These are phyloP conservation scores for Drosophila stalkeri DNA, from an alignment of 2,888 invertebrate species.

Conservation along the genomic window DNA sequence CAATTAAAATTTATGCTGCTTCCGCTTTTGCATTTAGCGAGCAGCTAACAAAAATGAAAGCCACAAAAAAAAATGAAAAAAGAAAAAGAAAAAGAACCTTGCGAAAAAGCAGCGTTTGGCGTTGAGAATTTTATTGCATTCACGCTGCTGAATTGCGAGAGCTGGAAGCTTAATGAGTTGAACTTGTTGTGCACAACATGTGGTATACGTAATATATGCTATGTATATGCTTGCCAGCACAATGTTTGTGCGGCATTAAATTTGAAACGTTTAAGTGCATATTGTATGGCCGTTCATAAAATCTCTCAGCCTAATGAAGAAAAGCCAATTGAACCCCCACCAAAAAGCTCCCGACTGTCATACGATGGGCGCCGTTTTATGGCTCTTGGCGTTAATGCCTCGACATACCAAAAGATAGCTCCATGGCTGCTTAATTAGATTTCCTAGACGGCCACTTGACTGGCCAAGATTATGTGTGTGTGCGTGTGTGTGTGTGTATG, in stretches of 20 bases:
- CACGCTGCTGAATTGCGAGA: conserved; percentile 14
- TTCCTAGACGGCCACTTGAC: conserved; percentile 54
- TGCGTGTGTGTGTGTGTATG: conserved; percentile 8
- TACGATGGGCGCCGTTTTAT: conserved; percentile 53
- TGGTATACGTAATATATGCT: conserved; percentile 63
- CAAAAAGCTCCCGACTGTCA: conserved; percentile 13
- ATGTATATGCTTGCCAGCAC: conserved; percentile 26
- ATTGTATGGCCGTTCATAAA: conserved; percentile 43
- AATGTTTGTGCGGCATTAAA: conserved; percentile 34
- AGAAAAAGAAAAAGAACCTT: conserved; percentile 25
- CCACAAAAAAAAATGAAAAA: conserved; percentile 24
- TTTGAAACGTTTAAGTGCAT: conserved; percentile 54
- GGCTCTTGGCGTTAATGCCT: conserved; percentile 59
- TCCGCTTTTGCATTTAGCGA: conserved; percentile 52
- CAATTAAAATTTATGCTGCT: conserved; percentile 73
- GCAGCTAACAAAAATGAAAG: conserved; percentile 33
- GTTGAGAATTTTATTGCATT: conserved; percentile 53
- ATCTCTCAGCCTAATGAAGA: conserved; percentile 45
- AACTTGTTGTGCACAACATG: conserved; percentile 52
- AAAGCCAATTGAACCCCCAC: conserved; percentile 63
- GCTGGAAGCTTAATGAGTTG: conserved; percentile 18
- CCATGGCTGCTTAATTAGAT: conserved; percentile 73
- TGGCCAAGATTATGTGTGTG: conserved; percentile 10
- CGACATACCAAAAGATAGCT: conserved; percentile 19
- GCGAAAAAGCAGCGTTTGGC: conserved; percentile 19